These are phyloP conservation scores for Strigamia maritima DNA, from an alignment of 2,888 invertebrate genomes.

Conservation along the genomic window DNA sequence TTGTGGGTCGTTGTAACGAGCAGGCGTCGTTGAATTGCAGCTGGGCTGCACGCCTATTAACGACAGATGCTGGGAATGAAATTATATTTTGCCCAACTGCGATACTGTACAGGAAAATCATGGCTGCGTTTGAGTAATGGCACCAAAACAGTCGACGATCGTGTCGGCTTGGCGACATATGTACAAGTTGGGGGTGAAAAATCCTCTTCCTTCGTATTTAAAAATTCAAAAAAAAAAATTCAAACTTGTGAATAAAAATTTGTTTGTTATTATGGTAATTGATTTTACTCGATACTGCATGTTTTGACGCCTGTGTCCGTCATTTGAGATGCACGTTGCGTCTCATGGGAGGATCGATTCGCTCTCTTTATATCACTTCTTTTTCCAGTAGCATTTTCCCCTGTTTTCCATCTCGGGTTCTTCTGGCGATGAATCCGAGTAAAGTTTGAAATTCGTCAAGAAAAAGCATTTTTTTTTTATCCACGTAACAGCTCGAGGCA, in stretches of 20 bases:
- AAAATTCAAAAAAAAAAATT: background rate
- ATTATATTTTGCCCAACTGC: constrained; percentile 34
- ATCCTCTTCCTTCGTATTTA: background rate
- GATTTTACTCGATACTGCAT: background rate
- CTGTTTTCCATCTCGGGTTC: background rate
- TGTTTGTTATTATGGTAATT: background rate
- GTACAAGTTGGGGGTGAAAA: background rate
- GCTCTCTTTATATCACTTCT: too few species aligned
- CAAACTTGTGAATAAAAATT: background rate
- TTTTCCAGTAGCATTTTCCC: background rate
- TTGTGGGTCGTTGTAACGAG: constrained; percentile 10
- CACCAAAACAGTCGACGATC: constrained; percentile 4
- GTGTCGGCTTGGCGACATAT: background rate
- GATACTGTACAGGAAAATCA: background rate
- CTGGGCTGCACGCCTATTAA: constrained; percentile 35
- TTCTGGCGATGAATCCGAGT: background rate
- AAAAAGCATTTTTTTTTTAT: background rate
- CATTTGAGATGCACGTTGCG: background rate
- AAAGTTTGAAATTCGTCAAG: background rate
- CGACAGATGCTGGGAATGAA: constrained; percentile 37
- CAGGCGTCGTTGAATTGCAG: background rate
- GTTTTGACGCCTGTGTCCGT: background rate
- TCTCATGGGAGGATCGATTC: background rate
- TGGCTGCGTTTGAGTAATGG: background rate
- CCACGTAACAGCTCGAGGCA: background rate